These are phyloP conservation scores for Ictalurus punctatus DNA, from an alignment of 2,113 vertebrate genomes.

Conservation along the genomic window DNA sequence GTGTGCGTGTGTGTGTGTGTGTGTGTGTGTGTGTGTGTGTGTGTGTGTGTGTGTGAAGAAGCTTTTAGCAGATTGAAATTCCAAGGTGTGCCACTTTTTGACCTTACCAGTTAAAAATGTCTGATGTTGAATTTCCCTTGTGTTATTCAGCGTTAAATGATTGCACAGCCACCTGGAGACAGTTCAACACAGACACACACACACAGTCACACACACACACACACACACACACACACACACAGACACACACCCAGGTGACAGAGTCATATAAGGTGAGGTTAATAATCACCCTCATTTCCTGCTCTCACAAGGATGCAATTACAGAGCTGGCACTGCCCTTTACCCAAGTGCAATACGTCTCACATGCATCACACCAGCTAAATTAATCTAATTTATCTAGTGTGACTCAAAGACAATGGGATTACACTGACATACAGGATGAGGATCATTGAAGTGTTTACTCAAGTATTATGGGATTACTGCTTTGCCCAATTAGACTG, in stretches of 20 bases:
- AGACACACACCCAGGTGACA: conserved; percentile 19
- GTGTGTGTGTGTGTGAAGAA: background rate
- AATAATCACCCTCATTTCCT: conserved; percentile 51
- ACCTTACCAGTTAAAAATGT: conserved; percentile 44
- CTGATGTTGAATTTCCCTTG: conserved; percentile 37
- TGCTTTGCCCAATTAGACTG: conserved; percentile 13
- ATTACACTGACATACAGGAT: conserved; percentile 38
- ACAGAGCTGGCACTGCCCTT: conserved; percentile 41
- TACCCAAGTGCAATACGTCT: conserved; percentile 17
- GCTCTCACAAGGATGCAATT: conserved; percentile 47
- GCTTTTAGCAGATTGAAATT: conserved; percentile 32
- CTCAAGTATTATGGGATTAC: conserved; percentile 28
- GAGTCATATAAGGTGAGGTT: conserved; percentile 44
- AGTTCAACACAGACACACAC: conserved; percentile 38
- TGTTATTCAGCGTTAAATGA: conserved; percentile 49
- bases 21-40: conserved; percentile 13
- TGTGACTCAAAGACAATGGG: conserved; percentile 31
- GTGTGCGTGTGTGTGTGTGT: conserved; percentile 4
- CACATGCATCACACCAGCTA: conserved; percentile 22
- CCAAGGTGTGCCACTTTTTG: conserved; percentile 28
- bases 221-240: conserved; percentile 21
- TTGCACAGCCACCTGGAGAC: conserved; percentile 30
- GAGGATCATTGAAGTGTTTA: conserved; percentile 33
- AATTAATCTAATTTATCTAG: conserved; percentile 44
- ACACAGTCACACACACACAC: background rate